These are phyloP conservation scores for Merops nubicus DNA, from an alignment of 2,113 vertebrate genomes.

Conservation along the genomic window DNA sequence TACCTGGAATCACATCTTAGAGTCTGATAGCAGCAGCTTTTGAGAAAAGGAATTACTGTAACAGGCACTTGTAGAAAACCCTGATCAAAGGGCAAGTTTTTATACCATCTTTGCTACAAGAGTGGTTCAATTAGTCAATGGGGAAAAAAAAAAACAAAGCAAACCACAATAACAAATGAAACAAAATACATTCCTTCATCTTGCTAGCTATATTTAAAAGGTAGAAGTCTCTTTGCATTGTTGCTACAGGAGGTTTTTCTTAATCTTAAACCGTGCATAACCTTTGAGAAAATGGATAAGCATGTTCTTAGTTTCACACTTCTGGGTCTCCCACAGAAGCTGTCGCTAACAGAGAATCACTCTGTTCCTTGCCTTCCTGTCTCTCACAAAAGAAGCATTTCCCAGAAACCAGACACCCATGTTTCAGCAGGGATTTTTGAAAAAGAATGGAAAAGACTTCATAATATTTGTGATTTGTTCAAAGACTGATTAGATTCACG, in stretches of 20 bases:
- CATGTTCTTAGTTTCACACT: background rate
- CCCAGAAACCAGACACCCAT: background rate
- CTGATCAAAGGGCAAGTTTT: background rate
- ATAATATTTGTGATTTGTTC: background rate
- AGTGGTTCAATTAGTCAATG: background rate
- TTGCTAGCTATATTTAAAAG: background rate
- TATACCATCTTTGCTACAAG: background rate
- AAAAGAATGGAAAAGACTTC: background rate
- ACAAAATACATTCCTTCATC: background rate
- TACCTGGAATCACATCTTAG: background rate
- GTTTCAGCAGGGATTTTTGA: background rate
- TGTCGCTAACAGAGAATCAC: background rate
- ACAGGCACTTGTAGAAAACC: background rate
- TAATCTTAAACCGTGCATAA: background rate
- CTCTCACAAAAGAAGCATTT: background rate
- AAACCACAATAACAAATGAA: too few relatives aligned
- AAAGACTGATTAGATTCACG: background rate
- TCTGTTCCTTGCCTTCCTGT: background rate
- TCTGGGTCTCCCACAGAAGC: accelerated
- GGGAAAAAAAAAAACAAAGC: too few relatives aligned
- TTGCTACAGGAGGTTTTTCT: background rate
- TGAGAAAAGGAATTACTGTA: background rate
- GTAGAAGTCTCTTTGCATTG: background rate
- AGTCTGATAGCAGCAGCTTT: background rate
- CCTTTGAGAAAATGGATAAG: background rate